Evolutionary conservation across 2,113 vertebrate species (phyloP).

Genomic region (Pluvianellus socialis): DNA sequence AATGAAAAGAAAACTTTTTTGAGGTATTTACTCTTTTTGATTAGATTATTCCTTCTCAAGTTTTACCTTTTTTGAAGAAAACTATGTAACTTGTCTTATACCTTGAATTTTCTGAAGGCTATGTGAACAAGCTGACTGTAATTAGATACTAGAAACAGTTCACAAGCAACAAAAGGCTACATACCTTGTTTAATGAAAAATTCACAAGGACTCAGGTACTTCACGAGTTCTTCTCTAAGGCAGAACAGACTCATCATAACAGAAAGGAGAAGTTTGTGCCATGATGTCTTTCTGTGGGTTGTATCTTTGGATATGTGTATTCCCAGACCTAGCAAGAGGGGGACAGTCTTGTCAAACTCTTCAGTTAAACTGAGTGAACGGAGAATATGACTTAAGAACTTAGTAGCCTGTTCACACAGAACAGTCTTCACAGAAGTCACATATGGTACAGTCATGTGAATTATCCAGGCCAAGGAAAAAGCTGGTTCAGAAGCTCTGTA

Average conservation of each 20-base stretch:
- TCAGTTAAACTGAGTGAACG: not conserved
- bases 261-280: not conserved
- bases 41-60: not conserved
- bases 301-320: not conserved
- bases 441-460: fast-evolving
- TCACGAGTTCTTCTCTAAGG: not conserved
- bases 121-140: not conserved
- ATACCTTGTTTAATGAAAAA: not conserved
- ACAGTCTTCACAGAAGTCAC: not conserved
- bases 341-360: not conserved
- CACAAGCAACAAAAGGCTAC: not conserved
- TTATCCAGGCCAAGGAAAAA: not conserved
- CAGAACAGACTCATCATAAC: not conserved
- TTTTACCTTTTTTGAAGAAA: not conserved
- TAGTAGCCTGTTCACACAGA: not conserved
- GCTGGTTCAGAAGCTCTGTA: not conserved
- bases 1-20: not conserved
- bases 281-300: not conserved
- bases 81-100: not conserved
- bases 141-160: not conserved
- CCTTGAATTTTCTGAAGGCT: not conserved
- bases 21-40: not conserved
- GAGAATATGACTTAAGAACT: not conserved
- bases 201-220: not conserved
- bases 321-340: not conserved